Evolutionary conservation across 2,797 vertebrate species (phyloP), one percentile per base, ranked within the genome.

Genomic region (Melanitta fusca): DNA sequence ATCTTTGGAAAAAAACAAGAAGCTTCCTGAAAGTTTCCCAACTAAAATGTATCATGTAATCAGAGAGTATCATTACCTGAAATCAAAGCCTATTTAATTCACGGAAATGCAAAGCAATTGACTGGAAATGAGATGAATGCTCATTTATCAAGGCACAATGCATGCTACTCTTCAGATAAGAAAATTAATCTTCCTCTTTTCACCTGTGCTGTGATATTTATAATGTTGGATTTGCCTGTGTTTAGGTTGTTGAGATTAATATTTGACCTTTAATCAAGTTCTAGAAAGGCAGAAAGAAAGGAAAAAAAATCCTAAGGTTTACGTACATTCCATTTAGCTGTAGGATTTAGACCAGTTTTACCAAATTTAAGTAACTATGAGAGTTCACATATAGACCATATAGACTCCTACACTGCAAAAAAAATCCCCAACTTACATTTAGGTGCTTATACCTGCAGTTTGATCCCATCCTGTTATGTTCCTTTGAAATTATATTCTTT

Each of bases 51-150:
- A 47, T 64, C 4, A 2, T 11, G 34, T 43, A 82, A 93, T 90
- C 58, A 89, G 51, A 60, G 7, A 10, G 2, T 72, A 91, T 88
- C 72, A 72, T 80, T 82, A 78, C 34, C 74, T 89, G 91, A 90
- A 97, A 97, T 91, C 77, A 73, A 92, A 90, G 82, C 24, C 38
- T 36, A 85, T 61, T 91, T 91, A 85, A 91, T 80, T 90, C 45
- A 85, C 91, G 94, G 93, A 96, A 96, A 93, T 41, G 47, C 0
- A 8, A 90, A 93, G 38, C 60, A 36, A 30, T 54, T 96, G 41
- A 72, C 88, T 91, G 89, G 92, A 97, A 97, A 91, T 79, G 75
- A 74, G 65, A 91, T 21, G 74, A 91, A 72, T 43, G 80, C 25
- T 80, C 13, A 21, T 6, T 66, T 78, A 62, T 16, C 39, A 68